Conservation (phyloP, 2,113 vertebrate species). For the Gallinago media region DNA sequence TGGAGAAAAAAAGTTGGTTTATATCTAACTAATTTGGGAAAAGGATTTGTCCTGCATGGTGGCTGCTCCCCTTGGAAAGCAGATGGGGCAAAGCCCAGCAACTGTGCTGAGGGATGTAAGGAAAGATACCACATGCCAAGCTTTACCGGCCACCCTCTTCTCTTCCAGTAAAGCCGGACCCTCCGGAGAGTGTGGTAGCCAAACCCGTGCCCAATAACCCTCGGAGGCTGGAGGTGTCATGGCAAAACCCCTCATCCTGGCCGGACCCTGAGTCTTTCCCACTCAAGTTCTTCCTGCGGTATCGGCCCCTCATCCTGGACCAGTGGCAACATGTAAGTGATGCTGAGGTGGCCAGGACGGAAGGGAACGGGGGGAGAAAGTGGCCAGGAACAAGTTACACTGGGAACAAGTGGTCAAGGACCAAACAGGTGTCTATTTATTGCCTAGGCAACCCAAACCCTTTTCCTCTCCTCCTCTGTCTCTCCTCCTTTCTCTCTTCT, state of each 20-base stretch:
- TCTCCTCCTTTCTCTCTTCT: neutral
- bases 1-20: neutral
- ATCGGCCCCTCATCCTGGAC: conserved; percentile 94
- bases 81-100: neutral
- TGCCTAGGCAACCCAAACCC: neutral
- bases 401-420: neutral
- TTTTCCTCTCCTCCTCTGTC: neutral
- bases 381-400: neutral
- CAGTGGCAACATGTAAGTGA: conserved; percentile 95
- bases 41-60: neutral
- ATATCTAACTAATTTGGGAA: neutral
- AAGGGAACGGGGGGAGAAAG: accelerated
- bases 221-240: conserved; percentile 90
- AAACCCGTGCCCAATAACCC: conserved; percentile 87
- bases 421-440: neutral
- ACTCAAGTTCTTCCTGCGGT: conserved; percentile 95
- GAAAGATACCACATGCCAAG: neutral
- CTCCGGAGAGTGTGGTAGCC: conserved; percentile 91
- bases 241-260: conserved; percentile 94
- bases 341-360: neutral
- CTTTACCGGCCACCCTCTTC: neutral
- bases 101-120: neutral
- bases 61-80: neutral
- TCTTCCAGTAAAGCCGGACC: conserved; percentile 92
- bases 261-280: conserved; percentile 94